Evolutionary conservation across 1,140 invertebrate species (phyloP), one percentile per base, ranked within the genome.

Genomic region (Scaptodrosophila lebanonensis): DNA sequence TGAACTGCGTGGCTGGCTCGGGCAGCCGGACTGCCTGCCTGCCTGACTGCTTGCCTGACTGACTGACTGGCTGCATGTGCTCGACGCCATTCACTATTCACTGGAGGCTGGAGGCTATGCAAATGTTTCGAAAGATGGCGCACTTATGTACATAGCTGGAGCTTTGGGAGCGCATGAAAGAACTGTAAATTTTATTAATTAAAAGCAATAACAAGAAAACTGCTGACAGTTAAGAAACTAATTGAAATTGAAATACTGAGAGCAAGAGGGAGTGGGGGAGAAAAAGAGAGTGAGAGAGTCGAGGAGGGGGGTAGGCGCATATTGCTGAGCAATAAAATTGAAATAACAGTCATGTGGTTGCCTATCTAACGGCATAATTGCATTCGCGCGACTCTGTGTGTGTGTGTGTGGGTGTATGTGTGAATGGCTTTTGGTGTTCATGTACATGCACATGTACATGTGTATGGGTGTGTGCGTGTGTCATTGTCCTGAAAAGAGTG

Each of bases 401-500:
- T 40, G 13, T 47, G 25, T 27, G 33, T 42, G 33, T 13, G 22
- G 12, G 12, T 29, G 25, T 36, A 25, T n/a, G 40, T 30, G 20
- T 27, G 1, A 2, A 8, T 1, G 9, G 3, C 36, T 39, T 66
- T 35, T 56, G 42, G 44, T 45, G 54, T 45, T 13, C 59, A 42
- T 60, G 38, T 38, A 4, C 8, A 25, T 25, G 22, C 8, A 25
- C 8, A 25, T n/a, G 22, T 25, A 25, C 3, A 3, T 4, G 22
- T 25, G 22, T 25, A 25, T 3, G 22, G 3, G 3, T 25, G 22
- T 25, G 22, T 25, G 22, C 22, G 33, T 38, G 48, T 22, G 68
- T 72, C 68, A 72, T 62, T 72, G 68, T 72, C 68, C 68, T 72
- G 68, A 25, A 63, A 45, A 48, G 38, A 66, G 68, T 72, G 57